Base-by-base conservation (phyloP, 2,113 vertebrate species). In the Shinisaurus crocodilurus region DNA sequence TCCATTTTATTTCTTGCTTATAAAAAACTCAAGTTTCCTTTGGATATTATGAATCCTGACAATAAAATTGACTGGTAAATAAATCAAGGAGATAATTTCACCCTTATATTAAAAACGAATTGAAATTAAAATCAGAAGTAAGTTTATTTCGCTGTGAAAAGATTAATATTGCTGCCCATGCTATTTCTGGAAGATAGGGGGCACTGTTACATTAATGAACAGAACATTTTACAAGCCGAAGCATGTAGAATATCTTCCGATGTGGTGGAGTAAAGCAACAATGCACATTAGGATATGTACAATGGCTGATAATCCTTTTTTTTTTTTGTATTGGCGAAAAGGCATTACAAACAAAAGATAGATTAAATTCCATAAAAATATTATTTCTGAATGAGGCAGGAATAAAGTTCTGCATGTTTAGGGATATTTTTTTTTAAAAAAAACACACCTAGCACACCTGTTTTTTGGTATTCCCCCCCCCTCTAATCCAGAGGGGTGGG, bases 181-280 rank as follows among this genome's bases (percentile, higher is more conserved):
- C 91, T 88, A 32, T 82, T 74, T 95, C 76, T 95, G 91, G 88
- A 94, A 95, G 92, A 91, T 95, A 97, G 96, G 96, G 94, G 96
- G 95, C 76, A 75, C 95, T 96, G 85, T 95, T 95, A 96, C 93
- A 95, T 94, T 96, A 96, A 96, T 85, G 92, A 96, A 96, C 84
- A 96, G 87, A 63, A 34, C 25, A 16, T 76, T 94, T 95, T 88
- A 72, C 10, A 82, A 79, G 50, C 12, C 0, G 1, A 77, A 34
- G 0, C 32, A 27, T 91, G 85, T 85, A 85, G 7, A 92, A 76
- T 20, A 92, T 37, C 0, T 95, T 95, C 87, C 79, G 87, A 89
- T 84, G 15, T 86, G 54, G 87, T 75, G 37, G 84, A 63, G 2
- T 72, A 86, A 88, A 82, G 0, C 2, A 85, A 2, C 25, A 87